A percentile compares a stretch with the other conserved stretches of the same genome.
These are phyloP conservation scores for Halisarca cf. caerulea DNA, from an alignment of 37 sponge, comb jelly and placozoan species.

Conservation along the genomic window DNA sequence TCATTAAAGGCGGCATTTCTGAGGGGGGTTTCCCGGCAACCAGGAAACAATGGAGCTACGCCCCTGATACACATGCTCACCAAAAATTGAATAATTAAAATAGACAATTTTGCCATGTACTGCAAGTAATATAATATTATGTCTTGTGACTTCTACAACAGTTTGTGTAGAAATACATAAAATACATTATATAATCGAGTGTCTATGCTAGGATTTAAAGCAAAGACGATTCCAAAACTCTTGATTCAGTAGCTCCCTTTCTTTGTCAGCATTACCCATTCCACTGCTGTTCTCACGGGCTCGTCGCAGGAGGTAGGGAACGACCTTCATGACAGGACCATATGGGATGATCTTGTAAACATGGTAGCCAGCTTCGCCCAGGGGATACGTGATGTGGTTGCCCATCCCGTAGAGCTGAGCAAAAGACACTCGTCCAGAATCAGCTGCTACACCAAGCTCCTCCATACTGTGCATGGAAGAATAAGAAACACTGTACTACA, in stretches of 20 bases:
- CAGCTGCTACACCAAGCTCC: conserved; percentile 32
- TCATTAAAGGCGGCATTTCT: too few species aligned
- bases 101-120: too few species aligned
- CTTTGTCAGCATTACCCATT: conserved; percentile 57
- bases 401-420: conserved; percentile 92
- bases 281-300: conserved; percentile 83
- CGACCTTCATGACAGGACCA: conserved; percentile 75
- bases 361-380: conserved; percentile 75
- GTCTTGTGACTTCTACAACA: too few species aligned
- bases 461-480: conserved; percentile 38
- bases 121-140: too few species aligned
- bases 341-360: conserved; percentile 77
- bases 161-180: too few species aligned
- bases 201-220: background rate
- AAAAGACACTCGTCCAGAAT: conserved; percentile 66
- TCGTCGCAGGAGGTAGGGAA: conserved; percentile 81
- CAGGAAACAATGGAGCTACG: too few species aligned
- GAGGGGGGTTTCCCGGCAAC: too few species aligned
- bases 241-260: conserved; percentile 52
- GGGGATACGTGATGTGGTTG: conserved; percentile 76
- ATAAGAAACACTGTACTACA: too few species aligned
- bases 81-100: too few species aligned
- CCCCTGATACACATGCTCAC: too few species aligned
- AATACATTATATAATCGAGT: too few species aligned
- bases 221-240: conserved; percentile 54